These are phyloP conservation scores for Hemiprocne comata DNA, from an alignment of 2,113 vertebrate genomes.

Conservation along the genomic window DNA sequence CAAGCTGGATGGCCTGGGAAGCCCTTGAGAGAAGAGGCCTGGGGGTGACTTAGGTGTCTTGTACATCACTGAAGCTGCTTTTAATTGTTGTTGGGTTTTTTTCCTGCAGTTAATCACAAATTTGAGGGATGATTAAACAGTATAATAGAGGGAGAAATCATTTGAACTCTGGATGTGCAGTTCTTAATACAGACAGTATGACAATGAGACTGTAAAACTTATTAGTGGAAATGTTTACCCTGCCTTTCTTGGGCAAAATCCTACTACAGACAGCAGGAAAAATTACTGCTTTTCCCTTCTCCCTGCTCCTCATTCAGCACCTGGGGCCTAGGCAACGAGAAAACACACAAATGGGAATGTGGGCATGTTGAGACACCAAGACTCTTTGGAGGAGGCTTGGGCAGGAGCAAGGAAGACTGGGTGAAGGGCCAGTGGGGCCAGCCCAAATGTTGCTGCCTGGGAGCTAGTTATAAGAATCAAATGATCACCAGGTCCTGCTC, in stretches of 20 bases:
- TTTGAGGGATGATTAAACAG: not conserved
- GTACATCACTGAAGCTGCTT: not conserved
- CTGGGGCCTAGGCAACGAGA: not conserved
- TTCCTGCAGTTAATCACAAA: not conserved
- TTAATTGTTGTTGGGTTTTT: not conserved
- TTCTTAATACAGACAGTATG: not conserved
- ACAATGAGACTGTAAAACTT: not conserved
- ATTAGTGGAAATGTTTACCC: not conserved
- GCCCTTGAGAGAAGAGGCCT: not conserved
- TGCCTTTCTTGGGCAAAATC: not conserved
- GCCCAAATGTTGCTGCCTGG: not conserved
- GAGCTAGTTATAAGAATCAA: not conserved
- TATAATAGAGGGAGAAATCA: not conserved
- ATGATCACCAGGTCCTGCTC: not conserved
- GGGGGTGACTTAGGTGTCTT: not conserved
- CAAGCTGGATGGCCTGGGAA: not conserved
- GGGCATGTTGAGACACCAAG: rapidly evolving
- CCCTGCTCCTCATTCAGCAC: not conserved
- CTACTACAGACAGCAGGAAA: not conserved
- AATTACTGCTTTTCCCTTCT: not conserved
- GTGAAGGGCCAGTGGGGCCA: not conserved
- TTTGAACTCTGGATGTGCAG: not conserved
- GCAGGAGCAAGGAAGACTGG: not conserved
- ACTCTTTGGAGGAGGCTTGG: not conserved
- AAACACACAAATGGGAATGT: not conserved